These are phyloP conservation scores for Pollenia amentaria DNA, from an alignment of 2,888 invertebrate species.

Conservation along the genomic window DNA sequence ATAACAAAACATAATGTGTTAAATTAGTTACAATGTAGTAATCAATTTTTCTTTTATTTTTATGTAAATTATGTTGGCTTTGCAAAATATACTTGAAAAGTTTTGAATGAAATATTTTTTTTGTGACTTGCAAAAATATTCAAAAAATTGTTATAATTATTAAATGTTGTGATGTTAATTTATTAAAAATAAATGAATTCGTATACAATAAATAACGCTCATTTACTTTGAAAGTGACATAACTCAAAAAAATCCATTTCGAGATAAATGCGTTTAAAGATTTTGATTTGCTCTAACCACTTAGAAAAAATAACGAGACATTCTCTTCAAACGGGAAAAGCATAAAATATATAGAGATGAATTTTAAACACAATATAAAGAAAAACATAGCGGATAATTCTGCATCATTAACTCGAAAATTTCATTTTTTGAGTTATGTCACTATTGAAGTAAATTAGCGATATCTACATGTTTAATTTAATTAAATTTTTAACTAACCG, in stretches of 20 bases:
- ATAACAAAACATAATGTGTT: slow-evolving; percentile 36
- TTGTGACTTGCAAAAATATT: slow-evolving; percentile 47
- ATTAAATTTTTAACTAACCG: slow-evolving; percentile 53
- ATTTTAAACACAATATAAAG: too few relatives aligned
- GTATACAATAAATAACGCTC: neutral
- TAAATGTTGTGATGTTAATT: slow-evolving; percentile 28
- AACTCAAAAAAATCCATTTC: too few relatives aligned
- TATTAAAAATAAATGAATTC: neutral
- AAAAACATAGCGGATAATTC: too few relatives aligned
- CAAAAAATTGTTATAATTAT: slow-evolving; percentile 55
- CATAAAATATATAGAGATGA: too few relatives aligned
- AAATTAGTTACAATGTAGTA: slow-evolving; percentile 60
- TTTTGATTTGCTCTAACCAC: too few relatives aligned
- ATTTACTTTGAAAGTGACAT: too few relatives aligned
- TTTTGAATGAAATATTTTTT: slow-evolving; percentile 46
- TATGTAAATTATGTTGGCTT: neutral
- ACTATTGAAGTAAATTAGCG: neutral
- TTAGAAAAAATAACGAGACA: too few relatives aligned
- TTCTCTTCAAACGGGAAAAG: too few relatives aligned
- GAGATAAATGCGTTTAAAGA: too few relatives aligned
- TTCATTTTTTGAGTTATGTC: slow-evolving; percentile 13
- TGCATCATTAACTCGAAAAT: neutral
- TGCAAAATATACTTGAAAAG: slow-evolving; percentile 37
- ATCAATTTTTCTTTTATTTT: slow-evolving; percentile 28
- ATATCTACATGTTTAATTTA: neutral